Percentiles rank a stretch among this genome's conserved stretches.
Evolutionary conservation across 2,113 vertebrate genomes (phyloP).

Genomic region (Heterotilapia buettikoferi): DNA sequence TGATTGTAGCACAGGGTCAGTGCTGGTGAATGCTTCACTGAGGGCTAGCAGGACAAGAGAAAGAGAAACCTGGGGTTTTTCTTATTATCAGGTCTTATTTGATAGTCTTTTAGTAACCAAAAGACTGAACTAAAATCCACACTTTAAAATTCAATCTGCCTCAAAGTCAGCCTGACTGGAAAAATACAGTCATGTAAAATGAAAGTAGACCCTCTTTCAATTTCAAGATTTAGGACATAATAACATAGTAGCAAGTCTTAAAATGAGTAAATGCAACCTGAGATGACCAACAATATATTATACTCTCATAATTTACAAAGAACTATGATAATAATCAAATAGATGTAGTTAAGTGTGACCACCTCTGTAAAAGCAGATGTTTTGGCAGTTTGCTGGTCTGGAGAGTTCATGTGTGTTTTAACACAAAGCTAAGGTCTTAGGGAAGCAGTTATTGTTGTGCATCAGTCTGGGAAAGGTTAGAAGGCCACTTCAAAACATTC

Average conservation of each 20-base stretch:
- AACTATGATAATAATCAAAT: neutral
- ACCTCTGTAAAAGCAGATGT: neutral
- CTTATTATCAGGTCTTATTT: neutral
- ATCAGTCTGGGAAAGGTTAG: neutral
- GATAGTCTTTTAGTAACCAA: neutral
- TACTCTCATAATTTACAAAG: neutral
- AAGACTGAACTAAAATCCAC: neutral
- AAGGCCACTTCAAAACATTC: fast-evolving
- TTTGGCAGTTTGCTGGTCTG: neutral
- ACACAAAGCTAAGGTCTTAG: neutral
- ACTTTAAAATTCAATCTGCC: neutral
- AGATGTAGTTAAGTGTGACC: neutral
- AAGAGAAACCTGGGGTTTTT: neutral
- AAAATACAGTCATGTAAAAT: neutral
- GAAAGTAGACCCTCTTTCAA: neutral
- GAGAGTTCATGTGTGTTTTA: neutral
- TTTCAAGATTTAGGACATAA: neutral
- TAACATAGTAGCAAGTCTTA: neutral
- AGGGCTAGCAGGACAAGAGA: neutral
- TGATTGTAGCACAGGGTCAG: neutral
- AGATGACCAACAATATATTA: neutral
- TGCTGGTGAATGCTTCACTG: neutral
- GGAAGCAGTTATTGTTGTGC: neutral
- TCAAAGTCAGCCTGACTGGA: neutral
- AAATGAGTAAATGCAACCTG: neutral